Evolutionary conservation across 35 echinoderm and acorn worm species (phyloP).

Genomic region (Anneissia japonica): DNA sequence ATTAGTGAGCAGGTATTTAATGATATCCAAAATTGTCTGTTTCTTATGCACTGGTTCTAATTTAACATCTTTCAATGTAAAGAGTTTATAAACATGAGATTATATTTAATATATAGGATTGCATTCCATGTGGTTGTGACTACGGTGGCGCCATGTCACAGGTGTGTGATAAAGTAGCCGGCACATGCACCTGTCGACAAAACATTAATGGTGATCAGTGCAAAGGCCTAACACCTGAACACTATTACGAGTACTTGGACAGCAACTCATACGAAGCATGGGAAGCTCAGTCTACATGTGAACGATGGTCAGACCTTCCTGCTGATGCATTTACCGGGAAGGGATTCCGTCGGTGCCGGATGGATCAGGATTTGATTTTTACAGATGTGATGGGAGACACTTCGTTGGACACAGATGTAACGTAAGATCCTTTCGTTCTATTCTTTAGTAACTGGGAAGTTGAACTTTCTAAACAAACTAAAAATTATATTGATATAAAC

Average conservation of each 20-base stretch:
- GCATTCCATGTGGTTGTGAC: constrained; percentile 75
- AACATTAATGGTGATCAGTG: constrained; percentile 44
- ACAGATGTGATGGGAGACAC: neutral
- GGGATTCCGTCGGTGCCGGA: neutral
- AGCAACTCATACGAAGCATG: constrained; percentile 79
- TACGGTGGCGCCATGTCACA: constrained; percentile 60
- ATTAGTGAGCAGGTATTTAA: too few relatives aligned
- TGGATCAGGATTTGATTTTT: neutral
- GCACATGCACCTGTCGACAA: constrained; percentile 65
- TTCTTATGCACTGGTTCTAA: too few relatives aligned
- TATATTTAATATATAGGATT: too few relatives aligned
- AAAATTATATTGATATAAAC: too few relatives aligned
- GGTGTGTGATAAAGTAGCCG: constrained; percentile 71
- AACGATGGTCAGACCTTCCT: constrained; percentile 11
- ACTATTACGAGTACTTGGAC: constrained; percentile 48
- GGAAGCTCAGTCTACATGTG: constrained; percentile 42
- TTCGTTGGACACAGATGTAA: neutral
- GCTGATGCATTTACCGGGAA: constrained; percentile 41
- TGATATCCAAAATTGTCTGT: too few relatives aligned
- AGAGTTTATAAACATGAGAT: too few relatives aligned
- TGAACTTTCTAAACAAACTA: too few relatives aligned
- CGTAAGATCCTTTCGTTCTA: neutral
- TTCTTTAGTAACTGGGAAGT: too few relatives aligned
- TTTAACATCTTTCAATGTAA: too few relatives aligned
- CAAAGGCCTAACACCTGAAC: constrained; percentile 6